Evolutionary conservation across 1,140 invertebrate genomes (phyloP), one percentile per base, ranked within the genome.

Genomic region (Yoshiicerus persimilis): DNA sequence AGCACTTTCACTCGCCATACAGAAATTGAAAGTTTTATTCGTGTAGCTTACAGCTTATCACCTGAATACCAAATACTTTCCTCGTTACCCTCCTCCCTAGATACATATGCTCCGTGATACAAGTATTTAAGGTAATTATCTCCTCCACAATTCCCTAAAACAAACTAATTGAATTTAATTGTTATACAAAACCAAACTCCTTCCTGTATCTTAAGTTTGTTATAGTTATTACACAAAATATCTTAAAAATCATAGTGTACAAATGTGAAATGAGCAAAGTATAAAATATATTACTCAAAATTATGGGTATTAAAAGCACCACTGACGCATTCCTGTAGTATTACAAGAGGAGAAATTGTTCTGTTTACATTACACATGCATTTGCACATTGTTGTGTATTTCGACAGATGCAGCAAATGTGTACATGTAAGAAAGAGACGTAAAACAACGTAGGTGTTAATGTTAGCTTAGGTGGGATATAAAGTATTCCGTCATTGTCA

Each of bases 401-500:
- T 56, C 16, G 47, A 4, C 11, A 2, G n/a, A n/a, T 56, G 47
- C 47, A 56, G 4, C 47, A 5, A n/a, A n/a, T 4, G 13, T 16
- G n/a, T 47, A 70, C 5, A 16, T 30, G 64, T 30, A 66, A 13
- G 64, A 27, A 70, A 32, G 66, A 38, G 66, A 25, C 34, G 23
- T 32, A 66, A 80, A 80, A 80, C 75, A 80, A 80, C 27, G 34
- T 80, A 80, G 75, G 75, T 80, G 75, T 80, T 80, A n/a, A 32
- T 80, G 16, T 38, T 80, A 9, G 75, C 38, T n/a, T 36, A 80
- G 30, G 16, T n/a, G 32, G 27, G 11, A 70, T 80, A 80, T 30
- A 80, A 80, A 62, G 84, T 70, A 87, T 89, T 89, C 88, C 86
- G 86, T 89, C 88, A 89, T 86, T 89, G 88, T 89, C 88, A 89